phyloP scores from a whole-genome alignment of 2,888 invertebrate species.

The Metellina segmentata region DNA sequence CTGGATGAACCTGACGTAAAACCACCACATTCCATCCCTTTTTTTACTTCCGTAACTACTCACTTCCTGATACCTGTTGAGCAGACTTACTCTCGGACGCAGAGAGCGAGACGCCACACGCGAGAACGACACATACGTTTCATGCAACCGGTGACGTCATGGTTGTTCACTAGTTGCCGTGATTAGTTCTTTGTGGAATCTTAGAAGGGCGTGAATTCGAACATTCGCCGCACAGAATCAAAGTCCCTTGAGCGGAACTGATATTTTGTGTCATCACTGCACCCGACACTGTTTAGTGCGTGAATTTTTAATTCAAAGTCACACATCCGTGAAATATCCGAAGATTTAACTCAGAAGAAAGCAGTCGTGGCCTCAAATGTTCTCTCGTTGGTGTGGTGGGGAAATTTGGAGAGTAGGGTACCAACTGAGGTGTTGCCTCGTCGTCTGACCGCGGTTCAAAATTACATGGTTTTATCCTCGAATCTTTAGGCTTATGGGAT shows the following conservation, averaged over 20 bases:
- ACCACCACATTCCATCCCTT: background rate
- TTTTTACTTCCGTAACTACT: background rate
- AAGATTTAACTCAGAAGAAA: background rate
- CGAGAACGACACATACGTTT: background rate
- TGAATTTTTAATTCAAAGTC: background rate
- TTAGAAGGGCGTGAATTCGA: slow-evolving; percentile 2
- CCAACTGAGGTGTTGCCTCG: no score
- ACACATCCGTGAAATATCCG: background rate
- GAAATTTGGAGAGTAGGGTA: no score
- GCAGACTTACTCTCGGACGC: background rate
- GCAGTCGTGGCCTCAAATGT: no score
- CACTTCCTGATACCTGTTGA: slow-evolving; percentile 8
- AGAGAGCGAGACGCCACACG: slow-evolving; percentile 1
- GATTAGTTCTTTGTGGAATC: background rate
- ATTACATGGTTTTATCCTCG: no score
- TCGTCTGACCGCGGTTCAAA: no score
- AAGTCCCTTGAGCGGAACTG: no score
- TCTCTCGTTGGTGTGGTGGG: no score
- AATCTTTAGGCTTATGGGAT: no score
- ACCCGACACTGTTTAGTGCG: background rate
- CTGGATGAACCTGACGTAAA: background rate
- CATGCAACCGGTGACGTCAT: slow-evolving; percentile 5
- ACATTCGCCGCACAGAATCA: background rate
- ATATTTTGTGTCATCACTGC: no score
- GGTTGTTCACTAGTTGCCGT: background rate